phyloP scores from a whole-genome alignment of 2,113 vertebrate genomes.

The Periophthalmus modestus region DNA sequence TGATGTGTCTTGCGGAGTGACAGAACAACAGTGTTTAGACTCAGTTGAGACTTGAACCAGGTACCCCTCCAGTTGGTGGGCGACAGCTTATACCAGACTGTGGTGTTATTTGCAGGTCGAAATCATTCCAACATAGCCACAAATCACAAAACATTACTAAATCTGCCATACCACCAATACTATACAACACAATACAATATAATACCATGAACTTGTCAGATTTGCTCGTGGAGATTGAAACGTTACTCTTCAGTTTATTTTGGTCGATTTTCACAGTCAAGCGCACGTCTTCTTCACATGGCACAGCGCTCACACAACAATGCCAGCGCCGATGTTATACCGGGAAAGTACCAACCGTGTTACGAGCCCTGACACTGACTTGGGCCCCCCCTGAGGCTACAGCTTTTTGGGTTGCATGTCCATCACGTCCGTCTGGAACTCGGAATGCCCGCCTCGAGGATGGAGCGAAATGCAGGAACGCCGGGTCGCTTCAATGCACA shows the following conservation, averaged over 20 bases:
- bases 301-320: not conserved
- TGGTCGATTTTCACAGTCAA: not conserved
- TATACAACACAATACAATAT: not conserved
- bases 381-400: not conserved
- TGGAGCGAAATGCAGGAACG: not conserved
- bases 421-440: slow-evolving; percentile 5
- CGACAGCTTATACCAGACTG: too few species aligned
- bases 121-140: too few species aligned
- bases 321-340: not conserved
- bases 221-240: not conserved
- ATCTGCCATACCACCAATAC: too few species aligned
- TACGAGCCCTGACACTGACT: slow-evolving; percentile 5
- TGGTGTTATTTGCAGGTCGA: too few species aligned
- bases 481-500: not conserved
- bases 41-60: too few species aligned
- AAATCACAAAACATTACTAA: too few species aligned
- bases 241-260: too few species aligned
- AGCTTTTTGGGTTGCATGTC: slow-evolving; percentile 9
- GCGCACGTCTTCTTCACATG: not conserved
- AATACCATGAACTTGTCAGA: not conserved
- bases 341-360: not conserved
- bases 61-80: too few species aligned
- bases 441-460: not conserved
- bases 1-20: too few species aligned
- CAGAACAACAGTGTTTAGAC: too few species aligned